These are phyloP conservation scores for Cygnus buccinator DNA, from an alignment of 2,113 vertebrate genomes.

Conservation along the genomic window DNA sequence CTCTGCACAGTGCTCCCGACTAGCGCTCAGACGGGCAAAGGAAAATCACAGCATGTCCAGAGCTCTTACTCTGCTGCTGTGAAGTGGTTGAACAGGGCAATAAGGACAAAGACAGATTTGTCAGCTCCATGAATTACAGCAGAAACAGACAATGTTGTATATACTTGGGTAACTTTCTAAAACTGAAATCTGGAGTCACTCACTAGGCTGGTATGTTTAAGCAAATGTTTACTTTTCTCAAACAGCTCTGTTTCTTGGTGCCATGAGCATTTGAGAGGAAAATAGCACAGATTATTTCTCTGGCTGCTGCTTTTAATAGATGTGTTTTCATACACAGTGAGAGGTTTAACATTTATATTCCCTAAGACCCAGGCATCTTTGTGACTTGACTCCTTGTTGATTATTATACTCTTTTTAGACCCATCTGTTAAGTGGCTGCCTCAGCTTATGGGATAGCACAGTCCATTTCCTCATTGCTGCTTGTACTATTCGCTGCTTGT, in stretches of 20 bases:
- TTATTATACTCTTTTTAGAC: neutral
- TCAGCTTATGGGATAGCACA: neutral
- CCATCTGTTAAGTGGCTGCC: neutral
- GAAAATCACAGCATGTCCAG: neutral
- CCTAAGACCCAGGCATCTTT: neutral
- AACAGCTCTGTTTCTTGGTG: constrained; percentile 9
- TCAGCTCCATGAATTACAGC: accelerated
- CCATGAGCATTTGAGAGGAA: neutral
- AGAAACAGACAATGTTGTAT: neutral
- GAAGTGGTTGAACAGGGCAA: neutral
- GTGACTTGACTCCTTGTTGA: neutral
- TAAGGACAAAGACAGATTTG: neutral
- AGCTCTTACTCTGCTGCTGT: neutral
- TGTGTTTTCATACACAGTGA: neutral
- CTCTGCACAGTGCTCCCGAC: neutral
- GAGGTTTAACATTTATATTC: constrained; percentile 10
- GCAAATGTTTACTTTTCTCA: constrained; percentile 33
- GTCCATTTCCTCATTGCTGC: neutral
- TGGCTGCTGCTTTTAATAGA: constrained; percentile 49
- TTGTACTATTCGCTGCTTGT: neutral
- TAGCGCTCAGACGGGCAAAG: neutral
- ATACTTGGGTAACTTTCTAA: neutral
- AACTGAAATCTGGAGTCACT: neutral
- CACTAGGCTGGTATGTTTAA: neutral
- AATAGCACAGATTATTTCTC: constrained; percentile 13